These are phyloP conservation scores for Leptopilina syphax DNA, from an alignment of 2,888 invertebrate species.

Conservation along the genomic window DNA sequence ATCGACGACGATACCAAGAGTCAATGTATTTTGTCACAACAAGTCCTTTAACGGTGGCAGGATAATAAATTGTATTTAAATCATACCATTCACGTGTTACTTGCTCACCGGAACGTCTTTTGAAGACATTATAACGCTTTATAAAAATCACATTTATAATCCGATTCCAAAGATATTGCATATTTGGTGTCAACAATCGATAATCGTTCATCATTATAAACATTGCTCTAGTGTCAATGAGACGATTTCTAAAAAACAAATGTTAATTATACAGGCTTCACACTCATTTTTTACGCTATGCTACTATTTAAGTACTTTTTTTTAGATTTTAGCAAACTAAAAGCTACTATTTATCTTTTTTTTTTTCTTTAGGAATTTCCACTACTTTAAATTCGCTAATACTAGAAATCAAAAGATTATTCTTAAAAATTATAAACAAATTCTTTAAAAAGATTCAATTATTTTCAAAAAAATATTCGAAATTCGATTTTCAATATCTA, in stretches of 20 bases:
- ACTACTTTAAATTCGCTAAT: too few species aligned
- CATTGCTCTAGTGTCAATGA: slow-evolving; percentile 84
- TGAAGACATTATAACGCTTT: slow-evolving; percentile 77
- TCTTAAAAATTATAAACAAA: too few species aligned
- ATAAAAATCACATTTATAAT: slow-evolving; percentile 87
- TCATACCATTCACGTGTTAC: slow-evolving; percentile 80
- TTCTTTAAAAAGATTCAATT: too few species aligned
- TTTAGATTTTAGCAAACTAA: too few species aligned
- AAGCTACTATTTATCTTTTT: too few species aligned
- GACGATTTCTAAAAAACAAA: slow-evolving; percentile 79
- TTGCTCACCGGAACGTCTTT: slow-evolving; percentile 61
- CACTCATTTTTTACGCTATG: too few species aligned
- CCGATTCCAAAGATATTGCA: slow-evolving; percentile 87
- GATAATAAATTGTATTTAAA: slow-evolving; percentile 86
- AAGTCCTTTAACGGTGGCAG: slow-evolving; percentile 79
- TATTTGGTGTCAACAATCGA: slow-evolving; percentile 82
- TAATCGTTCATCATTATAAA: slow-evolving; percentile 85
- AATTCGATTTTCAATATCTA: too few species aligned
- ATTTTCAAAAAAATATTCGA: too few species aligned
- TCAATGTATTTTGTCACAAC: slow-evolving; percentile 82
- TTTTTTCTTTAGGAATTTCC: too few species aligned
- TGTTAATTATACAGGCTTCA: not conserved
- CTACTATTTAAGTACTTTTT: too few species aligned
- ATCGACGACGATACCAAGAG: slow-evolving; percentile 83
- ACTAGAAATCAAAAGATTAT: too few species aligned